phyloP scores from a whole-genome alignment of 2,113 vertebrate genomes.

The Aegithalos caudatus region DNA sequence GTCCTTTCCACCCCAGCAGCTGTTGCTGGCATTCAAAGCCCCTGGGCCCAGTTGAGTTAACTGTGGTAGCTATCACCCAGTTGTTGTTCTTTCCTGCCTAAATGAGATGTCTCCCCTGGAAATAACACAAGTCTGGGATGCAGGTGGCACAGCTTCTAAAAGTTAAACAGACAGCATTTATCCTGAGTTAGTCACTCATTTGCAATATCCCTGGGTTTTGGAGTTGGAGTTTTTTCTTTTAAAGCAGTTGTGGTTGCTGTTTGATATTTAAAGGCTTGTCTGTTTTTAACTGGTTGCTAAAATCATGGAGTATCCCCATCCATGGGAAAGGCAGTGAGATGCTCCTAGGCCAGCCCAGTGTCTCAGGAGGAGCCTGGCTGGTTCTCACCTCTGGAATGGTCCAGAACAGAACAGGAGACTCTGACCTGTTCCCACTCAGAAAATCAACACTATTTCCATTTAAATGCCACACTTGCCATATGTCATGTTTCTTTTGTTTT shows the following conservation, averaged over 20 bases:
- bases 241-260: not conserved
- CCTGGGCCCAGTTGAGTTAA: not conserved
- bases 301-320: fast-evolving
- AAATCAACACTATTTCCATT: not conserved
- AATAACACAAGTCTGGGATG: not conserved
- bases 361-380: not conserved
- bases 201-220: not conserved
- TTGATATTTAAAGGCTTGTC: not conserved
- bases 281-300: not conserved
- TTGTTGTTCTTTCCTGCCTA: not conserved
- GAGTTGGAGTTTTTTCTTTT: no score
- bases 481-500: not conserved
- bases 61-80: not conserved
- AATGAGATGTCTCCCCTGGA: slow-evolving; percentile 12
- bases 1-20: not conserved
- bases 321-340: fast-evolving
- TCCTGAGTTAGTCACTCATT: not conserved
- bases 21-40: not conserved
- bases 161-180: slow-evolving; percentile 23
- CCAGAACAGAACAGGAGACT: not conserved
- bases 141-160: slow-evolving; percentile 11
- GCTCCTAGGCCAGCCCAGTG: no score
- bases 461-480: not conserved
- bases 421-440: not conserved
- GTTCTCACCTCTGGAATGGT: not conserved